Evolutionary conservation across 2,113 vertebrate species (phyloP).

Genomic region (Psittacula cyanocephala): DNA sequence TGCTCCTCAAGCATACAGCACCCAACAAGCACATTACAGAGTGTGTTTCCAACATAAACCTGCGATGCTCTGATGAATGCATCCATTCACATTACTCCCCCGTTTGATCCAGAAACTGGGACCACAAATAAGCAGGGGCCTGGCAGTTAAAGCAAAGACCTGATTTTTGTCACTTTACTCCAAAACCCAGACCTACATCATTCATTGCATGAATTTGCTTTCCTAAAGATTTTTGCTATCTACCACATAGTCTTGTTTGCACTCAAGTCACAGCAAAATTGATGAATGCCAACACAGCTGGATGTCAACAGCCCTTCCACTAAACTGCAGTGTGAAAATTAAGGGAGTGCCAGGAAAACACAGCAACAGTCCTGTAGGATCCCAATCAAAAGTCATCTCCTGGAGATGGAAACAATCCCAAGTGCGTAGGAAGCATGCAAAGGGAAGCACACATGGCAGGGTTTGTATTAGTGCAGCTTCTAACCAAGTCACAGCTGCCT

Average conservation of each 20-base stretch:
- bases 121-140: not conserved
- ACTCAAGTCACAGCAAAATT: slow-evolving; percentile 17
- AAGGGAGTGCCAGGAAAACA: slow-evolving; percentile 2
- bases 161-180: not conserved
- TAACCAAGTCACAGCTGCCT: not conserved
- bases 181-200: not conserved
- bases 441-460: not conserved
- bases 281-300: slow-evolving; percentile 52
- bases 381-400: not conserved
- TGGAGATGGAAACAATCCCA: slow-evolving; percentile 11
- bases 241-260: not conserved
- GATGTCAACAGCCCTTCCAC: slow-evolving; percentile 34
- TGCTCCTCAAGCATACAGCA: not conserved
- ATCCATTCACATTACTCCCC: not conserved
- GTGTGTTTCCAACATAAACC: not conserved
- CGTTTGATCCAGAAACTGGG: not conserved
- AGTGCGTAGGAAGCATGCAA: not conserved
- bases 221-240: not conserved
- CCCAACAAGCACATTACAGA: not conserved
- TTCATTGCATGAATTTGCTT: not conserved
- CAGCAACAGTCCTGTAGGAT: slow-evolving; percentile 8
- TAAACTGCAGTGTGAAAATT: not conserved
- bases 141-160: not conserved
- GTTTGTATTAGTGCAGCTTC: not conserved
- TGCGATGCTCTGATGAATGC: not conserved